These are phyloP conservation scores for Sarcophaga variegata DNA, from an alignment of 2,888 invertebrate species.

Conservation along the genomic window DNA sequence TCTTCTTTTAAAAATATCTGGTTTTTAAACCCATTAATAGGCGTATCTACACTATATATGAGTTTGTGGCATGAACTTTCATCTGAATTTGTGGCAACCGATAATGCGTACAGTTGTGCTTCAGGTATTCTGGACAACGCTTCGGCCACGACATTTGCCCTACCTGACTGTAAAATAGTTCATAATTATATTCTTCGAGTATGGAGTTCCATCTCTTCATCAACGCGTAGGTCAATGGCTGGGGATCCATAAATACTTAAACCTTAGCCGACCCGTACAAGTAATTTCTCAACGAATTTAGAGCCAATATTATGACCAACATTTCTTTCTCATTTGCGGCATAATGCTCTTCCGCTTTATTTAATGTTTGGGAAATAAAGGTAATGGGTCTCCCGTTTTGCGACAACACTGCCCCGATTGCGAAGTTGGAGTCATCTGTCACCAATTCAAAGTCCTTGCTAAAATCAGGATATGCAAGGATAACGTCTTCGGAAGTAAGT, in stretches of 20 bases:
- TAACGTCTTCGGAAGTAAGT: constrained; percentile 46
- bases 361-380: background rate
- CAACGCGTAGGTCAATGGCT: too few species aligned
- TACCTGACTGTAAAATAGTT: constrained; percentile 12
- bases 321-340: too few species aligned
- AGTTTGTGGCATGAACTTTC: constrained; percentile 8
- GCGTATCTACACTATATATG: constrained; percentile 43
- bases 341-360: constrained; percentile 32
- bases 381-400: constrained; percentile 24
- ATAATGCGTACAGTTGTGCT: too few species aligned
- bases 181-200: too few species aligned
- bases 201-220: too few species aligned
- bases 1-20: constrained; percentile 39
- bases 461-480: constrained; percentile 58
- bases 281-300: too few species aligned
- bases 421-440: constrained; percentile 58
- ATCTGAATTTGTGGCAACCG: background rate
- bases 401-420: constrained; percentile 49
- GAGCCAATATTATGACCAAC: too few species aligned
- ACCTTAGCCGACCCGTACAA: too few species aligned
- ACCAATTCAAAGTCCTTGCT: constrained; percentile 31
- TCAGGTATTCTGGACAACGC: constrained; percentile 36
- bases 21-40: background rate
- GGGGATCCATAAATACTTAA: too few species aligned
- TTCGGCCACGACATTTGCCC: constrained; percentile 48